These are phyloP conservation scores for Emydocephalus ijimae DNA, from an alignment of 2,113 vertebrate species.

Conservation along the genomic window DNA sequence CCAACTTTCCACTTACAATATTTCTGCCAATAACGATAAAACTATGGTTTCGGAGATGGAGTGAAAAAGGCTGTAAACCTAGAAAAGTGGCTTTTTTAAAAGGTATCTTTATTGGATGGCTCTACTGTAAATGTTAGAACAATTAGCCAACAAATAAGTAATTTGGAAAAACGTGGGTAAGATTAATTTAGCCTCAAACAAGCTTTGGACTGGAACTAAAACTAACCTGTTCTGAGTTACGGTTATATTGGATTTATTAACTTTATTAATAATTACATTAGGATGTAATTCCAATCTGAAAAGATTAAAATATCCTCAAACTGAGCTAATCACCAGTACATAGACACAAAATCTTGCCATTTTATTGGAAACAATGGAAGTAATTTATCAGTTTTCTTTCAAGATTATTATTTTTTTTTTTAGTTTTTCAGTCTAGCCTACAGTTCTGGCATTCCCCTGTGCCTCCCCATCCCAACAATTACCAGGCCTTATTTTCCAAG, in stretches of 20 bases:
- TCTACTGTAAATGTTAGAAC: background rate
- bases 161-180: background rate
- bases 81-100: background rate
- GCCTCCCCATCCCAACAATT: background rate
- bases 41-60: background rate
- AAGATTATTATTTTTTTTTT: background rate
- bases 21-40: background rate
- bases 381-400: background rate
- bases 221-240: background rate
- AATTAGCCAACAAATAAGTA: background rate
- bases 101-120: background rate
- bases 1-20: background rate
- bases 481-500: background rate
- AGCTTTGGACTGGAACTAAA: background rate
- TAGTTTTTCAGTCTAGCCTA: background rate
- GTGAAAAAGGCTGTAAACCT: background rate
- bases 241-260: background rate
- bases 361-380: background rate
- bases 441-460: background rate
- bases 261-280: background rate
- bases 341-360: background rate
- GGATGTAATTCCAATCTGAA: background rate
- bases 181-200: background rate
- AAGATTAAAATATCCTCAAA: background rate
- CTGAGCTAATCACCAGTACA: background rate